phyloP scores from a whole-genome alignment of 2,888 invertebrate species.

The Coelogynopora nodosa region DNA sequence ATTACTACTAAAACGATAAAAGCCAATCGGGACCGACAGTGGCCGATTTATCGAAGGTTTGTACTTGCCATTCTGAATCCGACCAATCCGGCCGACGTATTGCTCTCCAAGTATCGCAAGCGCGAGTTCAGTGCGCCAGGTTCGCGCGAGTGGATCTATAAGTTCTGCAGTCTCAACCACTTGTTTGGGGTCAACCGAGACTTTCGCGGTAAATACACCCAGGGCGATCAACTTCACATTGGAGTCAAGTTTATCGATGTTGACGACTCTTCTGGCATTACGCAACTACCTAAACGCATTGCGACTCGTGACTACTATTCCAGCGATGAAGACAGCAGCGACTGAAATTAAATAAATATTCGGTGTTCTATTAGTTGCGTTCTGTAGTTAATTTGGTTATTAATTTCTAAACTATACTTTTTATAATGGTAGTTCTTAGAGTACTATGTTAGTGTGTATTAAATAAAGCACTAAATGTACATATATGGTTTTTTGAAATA shows the following conservation, averaged over 20 bases:
- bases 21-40: neutral
- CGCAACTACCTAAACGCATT: too few species aligned
- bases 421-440: too few species aligned
- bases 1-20: neutral
- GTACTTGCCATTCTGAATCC: neutral
- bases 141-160: neutral
- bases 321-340: too few species aligned
- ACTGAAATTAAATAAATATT: too few species aligned
- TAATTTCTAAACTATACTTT: too few species aligned
- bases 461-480: too few species aligned
- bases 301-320: too few species aligned
- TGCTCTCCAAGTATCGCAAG: neutral
- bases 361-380: too few species aligned
- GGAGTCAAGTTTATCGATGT: neutral
- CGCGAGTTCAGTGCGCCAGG: neutral
- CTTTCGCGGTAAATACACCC: neutral
- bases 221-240: neutral
- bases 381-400: too few species aligned
- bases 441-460: too few species aligned
- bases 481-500: too few species aligned
- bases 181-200: neutral
- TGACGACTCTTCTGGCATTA: too few species aligned
- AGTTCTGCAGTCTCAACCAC: neutral
- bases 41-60: neutral
- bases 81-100: neutral